Percentiles rank a stretch among this genome's conserved stretches.
phyloP scores from a whole-genome alignment of 2,888 invertebrate species.

The Morpho achilles region DNA sequence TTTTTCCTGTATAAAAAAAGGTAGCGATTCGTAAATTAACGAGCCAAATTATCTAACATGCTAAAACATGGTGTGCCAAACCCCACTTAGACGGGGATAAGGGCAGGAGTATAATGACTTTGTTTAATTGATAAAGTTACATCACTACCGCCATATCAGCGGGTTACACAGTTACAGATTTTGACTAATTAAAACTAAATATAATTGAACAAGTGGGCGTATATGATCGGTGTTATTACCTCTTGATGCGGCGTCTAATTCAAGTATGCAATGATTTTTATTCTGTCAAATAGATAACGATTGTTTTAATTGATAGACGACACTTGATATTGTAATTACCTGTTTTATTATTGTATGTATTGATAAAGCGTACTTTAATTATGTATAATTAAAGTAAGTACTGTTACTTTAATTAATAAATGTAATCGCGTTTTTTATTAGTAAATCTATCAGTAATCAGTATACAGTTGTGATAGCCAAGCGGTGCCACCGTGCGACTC shows the following conservation, averaged over 20 bases:
- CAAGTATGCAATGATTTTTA: constrained; percentile 2
- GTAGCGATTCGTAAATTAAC: too few species aligned
- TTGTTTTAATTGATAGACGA: constrained; percentile 37
- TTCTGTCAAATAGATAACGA: constrained; percentile 23
- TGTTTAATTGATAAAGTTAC: not conserved
- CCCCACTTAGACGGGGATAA: too few species aligned
- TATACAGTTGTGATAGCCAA: too few species aligned
- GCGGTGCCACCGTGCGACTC: too few species aligned
- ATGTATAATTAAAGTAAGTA: constrained; percentile 22
- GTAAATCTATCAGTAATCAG: too few species aligned
- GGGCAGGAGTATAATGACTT: too few species aligned
- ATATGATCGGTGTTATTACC: constrained; percentile 4
- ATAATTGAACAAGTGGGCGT: constrained; percentile 5
- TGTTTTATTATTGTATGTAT: constrained; percentile 39
- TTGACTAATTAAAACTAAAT: constrained; percentile 10
- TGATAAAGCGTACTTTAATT: constrained; percentile 44
- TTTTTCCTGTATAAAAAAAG: too few species aligned
- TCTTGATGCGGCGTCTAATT: not conserved
- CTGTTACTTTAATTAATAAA: constrained; percentile 7
- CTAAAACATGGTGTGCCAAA: too few species aligned
- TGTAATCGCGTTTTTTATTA: not conserved
- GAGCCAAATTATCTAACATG: too few species aligned
- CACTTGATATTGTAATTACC: constrained; percentile 45
- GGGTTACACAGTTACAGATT: not conserved
- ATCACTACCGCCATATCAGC: too few species aligned